Evolutionary conservation across 2,888 invertebrate genomes (phyloP).

Genomic region (Pseudococcus viburni): DNA sequence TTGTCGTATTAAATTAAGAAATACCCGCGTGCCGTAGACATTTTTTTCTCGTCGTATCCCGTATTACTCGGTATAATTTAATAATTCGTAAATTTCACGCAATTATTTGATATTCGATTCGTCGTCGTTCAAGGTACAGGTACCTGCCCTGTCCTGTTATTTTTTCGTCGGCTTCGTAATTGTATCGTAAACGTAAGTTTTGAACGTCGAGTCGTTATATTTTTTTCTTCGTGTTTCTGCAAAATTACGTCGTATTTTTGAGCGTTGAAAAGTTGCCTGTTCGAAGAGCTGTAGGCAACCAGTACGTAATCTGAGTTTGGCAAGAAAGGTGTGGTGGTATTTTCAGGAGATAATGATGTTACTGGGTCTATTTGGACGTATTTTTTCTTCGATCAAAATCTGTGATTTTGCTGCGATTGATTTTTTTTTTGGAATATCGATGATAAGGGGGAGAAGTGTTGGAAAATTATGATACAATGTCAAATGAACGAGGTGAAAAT

Average conservation of each 20-base stretch:
- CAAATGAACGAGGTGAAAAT: too few relatives aligned
- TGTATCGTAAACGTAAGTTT: too few relatives aligned
- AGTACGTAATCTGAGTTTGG: background rate
- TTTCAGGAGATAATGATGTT: too few relatives aligned
- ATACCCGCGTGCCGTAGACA: background rate
- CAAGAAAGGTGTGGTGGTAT: background rate
- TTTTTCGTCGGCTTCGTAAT: background rate
- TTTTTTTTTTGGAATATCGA: too few relatives aligned
- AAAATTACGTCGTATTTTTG: background rate
- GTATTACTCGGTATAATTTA: background rate
- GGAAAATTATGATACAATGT: too few relatives aligned
- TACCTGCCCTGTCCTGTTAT: background rate
- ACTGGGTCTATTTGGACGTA: too few relatives aligned
- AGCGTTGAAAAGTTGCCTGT: background rate
- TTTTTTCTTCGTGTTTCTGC: background rate
- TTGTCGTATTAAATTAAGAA: constrained; percentile 32
- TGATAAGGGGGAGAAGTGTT: too few relatives aligned
- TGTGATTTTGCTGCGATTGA: too few relatives aligned
- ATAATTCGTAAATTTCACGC: constrained; percentile 3
- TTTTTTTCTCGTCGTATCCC: background rate
- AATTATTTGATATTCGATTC: background rate
- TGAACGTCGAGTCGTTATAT: background rate
- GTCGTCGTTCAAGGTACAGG: background rate
- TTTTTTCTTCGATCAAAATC: too few relatives aligned
- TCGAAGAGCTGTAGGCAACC: background rate